Base-by-base conservation (phyloP, 2,888 invertebrate species). In the Netelia melanura region DNA sequence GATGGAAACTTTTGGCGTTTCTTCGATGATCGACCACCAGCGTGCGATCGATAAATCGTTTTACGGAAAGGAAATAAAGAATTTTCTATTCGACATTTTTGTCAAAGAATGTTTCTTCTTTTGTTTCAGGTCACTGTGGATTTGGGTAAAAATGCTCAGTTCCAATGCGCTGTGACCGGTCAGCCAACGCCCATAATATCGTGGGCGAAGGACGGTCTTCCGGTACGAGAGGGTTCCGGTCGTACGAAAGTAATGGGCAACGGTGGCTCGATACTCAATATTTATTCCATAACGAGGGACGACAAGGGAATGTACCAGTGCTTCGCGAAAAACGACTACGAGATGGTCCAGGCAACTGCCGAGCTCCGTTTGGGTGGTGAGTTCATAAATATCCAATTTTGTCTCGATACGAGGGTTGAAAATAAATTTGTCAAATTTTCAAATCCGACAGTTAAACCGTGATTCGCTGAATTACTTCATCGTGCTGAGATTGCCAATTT, bases 281-380 rank as follows among this genome's bases (percentile, higher is more conserved):
- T 96, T 65, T 91, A 93, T 6, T 92, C 94, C 14, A 95, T 98
- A 71, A 96, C 96, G 88, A 96, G 97, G 89, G 97, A 97, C 81
- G 98, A 98, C 93, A 96, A 97, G 82, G 98, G 98, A 61, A 97
- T 98, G 96, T 98, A 98, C 94, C 98, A 98, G 91, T 98, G 98
- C 93, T 96, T 98, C 89, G 97, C 97, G 6, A 96, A 96, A 91
- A 98, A 97, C 91, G 96, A 97, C 88, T 97, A 97, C 94, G 98
- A 98, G 92, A 97, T 97, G 94, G 96, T 97, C 17, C 98, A 98
- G 93, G 97, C 97, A 10, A 96, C 96, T 0, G 96, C 97, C 1
- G 97, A 98, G 93, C 95, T 97, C 70, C 95, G 97, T 89, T 95
- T 98, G 91, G 97, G 98, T 88, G 97, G 97, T 97, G 94, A 95